Conservation (phyloP, 1,140 invertebrate species). For the Gryllus bimaculatus region DNA sequence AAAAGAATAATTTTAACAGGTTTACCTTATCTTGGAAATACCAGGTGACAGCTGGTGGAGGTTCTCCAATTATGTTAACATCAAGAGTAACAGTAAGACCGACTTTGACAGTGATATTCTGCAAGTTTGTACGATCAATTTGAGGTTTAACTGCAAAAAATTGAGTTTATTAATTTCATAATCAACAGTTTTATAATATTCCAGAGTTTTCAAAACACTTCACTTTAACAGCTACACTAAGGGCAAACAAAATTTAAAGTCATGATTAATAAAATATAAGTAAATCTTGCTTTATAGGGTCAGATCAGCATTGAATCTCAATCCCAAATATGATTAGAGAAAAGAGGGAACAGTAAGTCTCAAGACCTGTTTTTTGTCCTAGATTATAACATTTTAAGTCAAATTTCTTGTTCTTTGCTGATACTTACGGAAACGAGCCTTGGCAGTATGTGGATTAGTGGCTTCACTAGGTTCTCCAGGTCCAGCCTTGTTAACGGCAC, state of each 20-base stretch:
- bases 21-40: conserved; percentile 61
- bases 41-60: conserved; percentile 88
- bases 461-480: conserved; percentile 89
- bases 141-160: conserved; percentile 70
- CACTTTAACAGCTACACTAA: not conserved
- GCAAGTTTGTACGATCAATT: conserved; percentile 85
- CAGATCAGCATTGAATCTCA: not conserved
- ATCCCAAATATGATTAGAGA: not conserved
- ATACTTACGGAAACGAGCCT: conserved; percentile 77
- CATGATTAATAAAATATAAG: too few species aligned
- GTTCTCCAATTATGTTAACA: conserved; percentile 88
- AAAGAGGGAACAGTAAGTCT: not conserved
- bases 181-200: not conserved
- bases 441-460: conserved; percentile 90
- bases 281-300: not conserved
- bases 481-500: conserved; percentile 93
- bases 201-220: not conserved
- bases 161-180: not conserved
- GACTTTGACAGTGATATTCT: conserved; percentile 75
- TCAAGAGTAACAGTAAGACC: conserved; percentile 85
- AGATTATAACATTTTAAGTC: not conserved
- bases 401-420: not conserved
- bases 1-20: too few species aligned
- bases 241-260: too few species aligned
- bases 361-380: not conserved